Base-by-base conservation (phyloP, 2,113 vertebrate species). In the Heloderma charlesbogerti region DNA sequence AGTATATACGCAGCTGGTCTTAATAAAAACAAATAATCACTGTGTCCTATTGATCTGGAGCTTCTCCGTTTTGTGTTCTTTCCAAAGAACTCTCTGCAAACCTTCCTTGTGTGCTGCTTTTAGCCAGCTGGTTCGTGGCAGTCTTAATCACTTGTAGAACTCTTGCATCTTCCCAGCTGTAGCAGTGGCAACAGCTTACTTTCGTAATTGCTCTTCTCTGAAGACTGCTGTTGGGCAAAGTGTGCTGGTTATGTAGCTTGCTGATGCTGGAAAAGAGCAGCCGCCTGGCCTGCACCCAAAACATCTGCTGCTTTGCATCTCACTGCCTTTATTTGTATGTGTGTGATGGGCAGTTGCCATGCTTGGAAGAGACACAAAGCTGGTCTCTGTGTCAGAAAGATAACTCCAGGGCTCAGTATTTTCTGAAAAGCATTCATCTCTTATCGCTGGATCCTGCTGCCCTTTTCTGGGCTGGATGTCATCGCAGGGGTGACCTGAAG, bases 401-500 rank as follows among this genome's bases (percentile, higher is more conserved):
- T 96, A 94, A 92, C 91, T 89, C 0, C 0, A n/a, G 84, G 18
- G 57, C 60, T 5, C 75, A 84, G 8, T 90, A 57, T 87, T 34
- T 69, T 86, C 0, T 92, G 94, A 89, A 93, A 83, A 94, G 91
- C 88, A 37, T 84, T 79, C 92, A 80, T 48, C 5, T 90, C 92
- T 83, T 94, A 69, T 96, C 31, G 0, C 66, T 37, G 0, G 31
- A 86, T 89, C 92, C 92, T 78, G 25, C 87, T 91, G 82, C 92
- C 91, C 85, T 74, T 31, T 91, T 89, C 57, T 7, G 34, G 6
- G 48, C 66, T 94, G 93, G 88, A 34, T 89, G 69, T 93, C 94
- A 94, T 93, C 94, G 89, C 18, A 81, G 81, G 15, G 0, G 88
- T 90, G 94, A 94, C 34, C 67, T 95, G 94, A 90, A 6, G 89